Conservation (phyloP, 2,888 invertebrate species). For the Zootermopsis nevadensis region DNA sequence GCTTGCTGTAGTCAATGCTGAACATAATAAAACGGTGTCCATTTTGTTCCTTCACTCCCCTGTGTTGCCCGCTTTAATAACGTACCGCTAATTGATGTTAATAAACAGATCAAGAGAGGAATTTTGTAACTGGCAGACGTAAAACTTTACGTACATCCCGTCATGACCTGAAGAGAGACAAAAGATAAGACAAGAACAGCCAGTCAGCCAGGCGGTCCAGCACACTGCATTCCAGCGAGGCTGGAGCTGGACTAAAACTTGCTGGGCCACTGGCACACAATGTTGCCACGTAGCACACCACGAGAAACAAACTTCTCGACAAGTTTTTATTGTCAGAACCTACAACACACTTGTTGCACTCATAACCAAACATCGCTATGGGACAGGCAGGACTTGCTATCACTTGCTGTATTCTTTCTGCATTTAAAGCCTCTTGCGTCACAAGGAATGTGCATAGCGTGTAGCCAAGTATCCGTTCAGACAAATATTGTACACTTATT, state of each 20-base stretch:
- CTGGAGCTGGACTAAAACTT: background rate
- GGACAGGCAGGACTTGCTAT: background rate
- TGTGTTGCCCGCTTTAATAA: too few species aligned
- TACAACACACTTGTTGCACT: background rate
- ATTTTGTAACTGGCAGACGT: too few species aligned
- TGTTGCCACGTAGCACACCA: slow-evolving; percentile 26
- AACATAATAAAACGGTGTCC: too few species aligned
- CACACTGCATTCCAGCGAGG: slow-evolving; percentile 1
- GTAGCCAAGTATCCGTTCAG: too few species aligned
- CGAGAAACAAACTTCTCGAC: background rate
- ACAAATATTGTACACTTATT: too few species aligned
- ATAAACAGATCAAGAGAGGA: too few species aligned
- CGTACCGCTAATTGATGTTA: too few species aligned
- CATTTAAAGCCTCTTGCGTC: too few species aligned
- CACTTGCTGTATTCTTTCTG: background rate
- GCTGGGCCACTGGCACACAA: slow-evolving; percentile 24
- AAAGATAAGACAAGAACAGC: slow-evolving; percentile 5
- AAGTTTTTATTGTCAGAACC: slow-evolving; percentile 1
- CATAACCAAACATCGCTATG: background rate
- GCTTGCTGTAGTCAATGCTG: too few species aligned
- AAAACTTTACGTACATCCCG: too few species aligned
- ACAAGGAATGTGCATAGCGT: too few species aligned
- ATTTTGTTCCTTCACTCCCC: too few species aligned
- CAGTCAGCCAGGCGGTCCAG: background rate
- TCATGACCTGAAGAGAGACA: background rate